Percentiles rank a stretch among this genome's conserved stretches.
Conservation (phyloP, 2,888 invertebrate genomes). For the Phyllotreta striolata region DNA sequence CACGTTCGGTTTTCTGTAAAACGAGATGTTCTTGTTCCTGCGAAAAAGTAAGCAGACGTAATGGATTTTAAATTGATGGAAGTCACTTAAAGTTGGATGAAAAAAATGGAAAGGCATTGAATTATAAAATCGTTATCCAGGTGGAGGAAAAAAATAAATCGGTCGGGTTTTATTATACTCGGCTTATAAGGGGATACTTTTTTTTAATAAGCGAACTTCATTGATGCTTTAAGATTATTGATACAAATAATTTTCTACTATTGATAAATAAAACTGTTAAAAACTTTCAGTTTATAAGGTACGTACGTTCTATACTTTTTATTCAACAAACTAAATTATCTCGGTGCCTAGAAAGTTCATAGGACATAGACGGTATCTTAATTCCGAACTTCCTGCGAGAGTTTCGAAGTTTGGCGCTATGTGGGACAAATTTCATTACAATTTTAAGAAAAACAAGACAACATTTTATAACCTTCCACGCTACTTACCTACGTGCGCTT, state of each 20-base stretch:
- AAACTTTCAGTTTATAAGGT: no score
- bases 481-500: constrained; percentile 8
- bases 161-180: no score
- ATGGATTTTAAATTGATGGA: constrained; percentile 26
- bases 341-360: constrained; percentile 25
- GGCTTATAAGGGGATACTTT: no score
- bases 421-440: constrained; percentile 25
- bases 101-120: constrained; percentile 13
- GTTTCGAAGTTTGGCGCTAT: constrained; percentile 23
- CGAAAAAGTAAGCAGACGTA: constrained; percentile 20
- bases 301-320: constrained; percentile 12
- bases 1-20: constrained; percentile 27
- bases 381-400: constrained; percentile 19
- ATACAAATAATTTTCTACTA: no score
- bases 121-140: constrained; percentile 12
- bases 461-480: constrained; percentile 27
- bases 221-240: no score
- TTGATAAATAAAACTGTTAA: no score
- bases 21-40: constrained; percentile 23
- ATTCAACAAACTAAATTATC: constrained; percentile 21
- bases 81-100: constrained; percentile 14
- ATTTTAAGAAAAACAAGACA: constrained; percentile 29
- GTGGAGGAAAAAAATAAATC: neutral
- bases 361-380: constrained; percentile 27
- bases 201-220: no score